Evolutionary conservation across 2,888 invertebrate species (phyloP).

Genomic region (Orchesellides sinensis): DNA sequence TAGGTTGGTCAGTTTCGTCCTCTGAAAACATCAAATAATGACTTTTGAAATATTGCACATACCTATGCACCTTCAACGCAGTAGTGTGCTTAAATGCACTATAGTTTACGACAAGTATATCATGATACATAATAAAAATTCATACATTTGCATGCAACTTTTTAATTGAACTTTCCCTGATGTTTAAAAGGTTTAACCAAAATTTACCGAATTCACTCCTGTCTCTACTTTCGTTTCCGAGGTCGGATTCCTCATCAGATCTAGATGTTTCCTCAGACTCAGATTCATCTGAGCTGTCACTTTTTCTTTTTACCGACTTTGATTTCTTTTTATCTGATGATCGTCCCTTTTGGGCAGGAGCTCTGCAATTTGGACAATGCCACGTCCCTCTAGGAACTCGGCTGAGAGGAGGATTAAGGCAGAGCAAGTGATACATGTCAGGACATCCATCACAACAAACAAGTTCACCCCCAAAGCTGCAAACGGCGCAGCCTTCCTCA

Average conservation of each 20-base stretch:
- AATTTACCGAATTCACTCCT: slow-evolving; percentile 31
- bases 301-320: slow-evolving; percentile 11
- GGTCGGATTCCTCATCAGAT: slow-evolving; percentile 34
- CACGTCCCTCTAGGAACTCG: slow-evolving; percentile 71
- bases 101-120: no score
- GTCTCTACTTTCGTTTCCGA: slow-evolving; percentile 6
- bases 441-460: slow-evolving; percentile 82
- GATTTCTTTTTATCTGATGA: slow-evolving; percentile 36
- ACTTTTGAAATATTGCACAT: no score
- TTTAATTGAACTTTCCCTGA: no score
- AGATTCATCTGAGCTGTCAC: slow-evolving; percentile 26
- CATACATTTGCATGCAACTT: no score
- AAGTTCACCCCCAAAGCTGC: slow-evolving; percentile 83
- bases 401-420: slow-evolving; percentile 82
- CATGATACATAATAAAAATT: no score
- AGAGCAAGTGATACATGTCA: slow-evolving; percentile 85
- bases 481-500: slow-evolving; percentile 80
- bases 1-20: slow-evolving; percentile 27
- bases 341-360: slow-evolving; percentile 27
- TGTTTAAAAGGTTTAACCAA: not conserved
- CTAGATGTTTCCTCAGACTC: slow-evolving; percentile 42
- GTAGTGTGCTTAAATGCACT: no score
- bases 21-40: no score
- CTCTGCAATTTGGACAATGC: slow-evolving; percentile 61
- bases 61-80: no score